phyloP scores from a whole-genome alignment of 2,113 vertebrate genomes.

The Tychaedon coryphoeus region DNA sequence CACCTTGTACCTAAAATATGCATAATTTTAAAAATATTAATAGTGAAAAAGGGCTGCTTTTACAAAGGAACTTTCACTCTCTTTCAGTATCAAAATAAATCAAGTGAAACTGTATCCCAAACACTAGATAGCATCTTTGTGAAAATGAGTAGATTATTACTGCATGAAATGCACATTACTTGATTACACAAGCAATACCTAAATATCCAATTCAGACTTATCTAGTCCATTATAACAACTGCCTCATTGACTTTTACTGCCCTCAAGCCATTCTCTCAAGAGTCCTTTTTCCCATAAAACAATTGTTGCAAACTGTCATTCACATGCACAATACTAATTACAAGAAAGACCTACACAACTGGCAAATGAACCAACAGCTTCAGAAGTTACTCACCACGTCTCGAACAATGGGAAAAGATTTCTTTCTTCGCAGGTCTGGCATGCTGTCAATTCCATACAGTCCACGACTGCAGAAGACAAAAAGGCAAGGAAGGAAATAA shows the following conservation, averaged over 20 bases:
- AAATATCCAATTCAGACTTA: neutral
- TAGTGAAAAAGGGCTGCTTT: neutral
- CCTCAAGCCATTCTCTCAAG: neutral
- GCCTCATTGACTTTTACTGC: neutral
- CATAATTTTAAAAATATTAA: neutral
- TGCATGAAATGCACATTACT: neutral
- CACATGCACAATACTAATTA: neutral
- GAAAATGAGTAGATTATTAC: neutral
- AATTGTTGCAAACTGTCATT: neutral
- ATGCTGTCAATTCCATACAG: constrained; percentile 99
- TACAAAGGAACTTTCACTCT: neutral
- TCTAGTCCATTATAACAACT: neutral
- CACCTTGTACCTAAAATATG: neutral
- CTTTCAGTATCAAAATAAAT: neutral
- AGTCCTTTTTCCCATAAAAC: neutral
- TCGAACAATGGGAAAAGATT: constrained; percentile 92
- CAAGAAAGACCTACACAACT: neutral
- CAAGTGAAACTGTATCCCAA: neutral
- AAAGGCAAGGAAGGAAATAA: constrained; percentile 42
- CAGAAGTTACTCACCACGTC: constrained; percentile 87
- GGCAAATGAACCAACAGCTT: neutral
- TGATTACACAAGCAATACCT: neutral
- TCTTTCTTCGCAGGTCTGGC: constrained; percentile 96
- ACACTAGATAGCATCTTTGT: neutral
- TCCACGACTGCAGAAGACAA: constrained; percentile 74